Conservation (phyloP, 2,113 vertebrate species). For the Psittacus erithacus region DNA sequence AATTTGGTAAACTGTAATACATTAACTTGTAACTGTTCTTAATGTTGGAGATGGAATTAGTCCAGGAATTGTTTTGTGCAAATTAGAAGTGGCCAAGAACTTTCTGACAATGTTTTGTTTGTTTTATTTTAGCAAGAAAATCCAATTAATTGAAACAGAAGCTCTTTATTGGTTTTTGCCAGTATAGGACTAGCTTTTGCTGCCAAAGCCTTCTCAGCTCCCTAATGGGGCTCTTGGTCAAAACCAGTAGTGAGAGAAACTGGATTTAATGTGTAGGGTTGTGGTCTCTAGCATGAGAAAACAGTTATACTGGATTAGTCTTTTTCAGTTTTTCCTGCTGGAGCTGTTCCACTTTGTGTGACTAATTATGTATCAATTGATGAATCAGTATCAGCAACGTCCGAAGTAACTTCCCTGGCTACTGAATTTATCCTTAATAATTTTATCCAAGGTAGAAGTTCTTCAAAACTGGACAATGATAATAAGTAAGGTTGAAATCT, state of each 20-base stretch:
- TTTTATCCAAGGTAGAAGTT: not conserved
- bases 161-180: not conserved
- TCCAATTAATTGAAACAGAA: not conserved
- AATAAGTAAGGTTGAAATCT: not conserved
- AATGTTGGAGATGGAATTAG: not conserved
- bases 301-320: not conserved
- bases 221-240: not conserved
- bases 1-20: slow-evolving; percentile 55
- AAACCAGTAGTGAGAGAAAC: not conserved
- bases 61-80: not conserved
- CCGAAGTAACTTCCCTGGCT: not conserved
- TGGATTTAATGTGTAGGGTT: not conserved
- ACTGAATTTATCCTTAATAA: not conserved
- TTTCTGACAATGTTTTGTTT: not conserved
- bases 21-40: slow-evolving; percentile 53
- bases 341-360: not conserved
- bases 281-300: not conserved
- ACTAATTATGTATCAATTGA: not conserved
- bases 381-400: not conserved
- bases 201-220: not conserved
- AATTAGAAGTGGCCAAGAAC: not conserved
- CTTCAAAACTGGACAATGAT: not conserved
- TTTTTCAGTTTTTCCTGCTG: not conserved
- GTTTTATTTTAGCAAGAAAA: not conserved
- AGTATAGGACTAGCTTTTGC: not conserved